Evolutionary conservation across 1,140 invertebrate genomes (phyloP), one percentile per base, ranked within the genome.

Genomic region (Battus philenor): DNA sequence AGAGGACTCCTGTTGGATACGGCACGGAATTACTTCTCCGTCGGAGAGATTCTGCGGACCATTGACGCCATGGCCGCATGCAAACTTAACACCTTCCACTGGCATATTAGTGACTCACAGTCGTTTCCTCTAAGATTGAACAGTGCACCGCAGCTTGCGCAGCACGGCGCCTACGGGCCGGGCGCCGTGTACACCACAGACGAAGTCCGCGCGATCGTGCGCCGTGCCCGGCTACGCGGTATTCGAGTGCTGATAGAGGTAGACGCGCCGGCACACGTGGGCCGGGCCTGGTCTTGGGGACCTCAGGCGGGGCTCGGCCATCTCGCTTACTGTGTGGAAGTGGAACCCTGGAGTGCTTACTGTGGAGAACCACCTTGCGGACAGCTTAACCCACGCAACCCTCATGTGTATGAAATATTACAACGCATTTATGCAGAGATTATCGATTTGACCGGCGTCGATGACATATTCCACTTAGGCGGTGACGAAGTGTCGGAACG

Each of bases 71-170:
- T 96, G 90, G 90, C 91, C 1, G 88, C 92, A 8, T 89, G 89
- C 44, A 96, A 96, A 81, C 82, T 96, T 34, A 96, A 96, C 81
- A 91, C 93, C 4, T 91, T 96, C 43, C 94, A 96, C 73, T 95
- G 93, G 93, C 94, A 96, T 64, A 88, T 93, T 0, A 94, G 93
- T 1, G 94, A 95, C 67, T 91, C 91, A 0, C 94, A 96, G 58
- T 94, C 93, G 60, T 95, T 95, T 75, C 94, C 94, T 0, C 88
- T 95, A 50, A 80, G 90, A 20, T 88, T 93, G 2, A 86, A 89
- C 7, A 87, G 89, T 44, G 89, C 91, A 16, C 94, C 94, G 0
- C 87, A 92, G 54, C 80, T 96, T 65, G 88, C 90, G 1, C 89
- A 90, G 47, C 91, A 91, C 54, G 94, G 94, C 8, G 92, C 94